Percentiles rank a stretch among this genome's conserved stretches.
phyloP scores from a whole-genome alignment of 2,113 vertebrate species.

The Shinisaurus crocodilurus region DNA sequence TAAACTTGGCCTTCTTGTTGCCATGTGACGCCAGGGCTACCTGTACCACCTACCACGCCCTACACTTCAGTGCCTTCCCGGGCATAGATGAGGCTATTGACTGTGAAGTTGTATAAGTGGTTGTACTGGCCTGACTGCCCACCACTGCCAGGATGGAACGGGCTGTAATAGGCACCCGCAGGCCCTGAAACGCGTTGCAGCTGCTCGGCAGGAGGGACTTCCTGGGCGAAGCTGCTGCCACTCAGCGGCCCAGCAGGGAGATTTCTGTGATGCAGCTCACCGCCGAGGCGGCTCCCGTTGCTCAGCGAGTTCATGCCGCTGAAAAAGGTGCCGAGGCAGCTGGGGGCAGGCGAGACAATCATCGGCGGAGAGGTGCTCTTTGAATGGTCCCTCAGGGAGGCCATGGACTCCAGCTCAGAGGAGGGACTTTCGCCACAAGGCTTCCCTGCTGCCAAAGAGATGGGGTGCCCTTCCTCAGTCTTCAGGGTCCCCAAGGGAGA shows the following conservation, averaged over 20 bases:
- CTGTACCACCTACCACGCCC: constrained; percentile 30
- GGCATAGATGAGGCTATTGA: constrained; percentile 95
- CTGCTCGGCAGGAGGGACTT: constrained; percentile 66
- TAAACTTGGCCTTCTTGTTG: constrained; percentile 14
- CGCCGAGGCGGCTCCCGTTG: constrained; percentile 67
- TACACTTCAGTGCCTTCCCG: constrained; percentile 93
- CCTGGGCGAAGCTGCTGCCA: constrained; percentile 72
- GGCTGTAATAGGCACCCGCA: constrained; percentile 86
- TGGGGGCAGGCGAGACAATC: constrained; percentile 75
- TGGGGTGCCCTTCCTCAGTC: constrained; percentile 77
- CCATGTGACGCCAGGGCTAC: rapidly evolving
- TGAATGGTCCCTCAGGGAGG: constrained; percentile 83
- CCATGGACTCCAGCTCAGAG: constrained; percentile 81
- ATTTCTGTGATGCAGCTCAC: constrained; percentile 80
- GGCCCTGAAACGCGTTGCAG: constrained; percentile 67
- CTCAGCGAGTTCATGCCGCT: constrained; percentile 87
- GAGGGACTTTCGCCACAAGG: constrained; percentile 79
- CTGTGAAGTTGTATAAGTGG: constrained; percentile 92
- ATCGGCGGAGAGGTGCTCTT: constrained; percentile 84
- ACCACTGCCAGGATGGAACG: constrained; percentile 81
- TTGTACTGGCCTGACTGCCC: constrained; percentile 85
- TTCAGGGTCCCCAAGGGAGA: constrained; percentile 74
- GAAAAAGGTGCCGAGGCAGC: constrained; percentile 94
- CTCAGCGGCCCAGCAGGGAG: constrained; percentile 74
- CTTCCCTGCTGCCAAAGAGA: constrained; percentile 63